Conservation (phyloP, 2,888 invertebrate species). For the Nymphalis urticae region DNA sequence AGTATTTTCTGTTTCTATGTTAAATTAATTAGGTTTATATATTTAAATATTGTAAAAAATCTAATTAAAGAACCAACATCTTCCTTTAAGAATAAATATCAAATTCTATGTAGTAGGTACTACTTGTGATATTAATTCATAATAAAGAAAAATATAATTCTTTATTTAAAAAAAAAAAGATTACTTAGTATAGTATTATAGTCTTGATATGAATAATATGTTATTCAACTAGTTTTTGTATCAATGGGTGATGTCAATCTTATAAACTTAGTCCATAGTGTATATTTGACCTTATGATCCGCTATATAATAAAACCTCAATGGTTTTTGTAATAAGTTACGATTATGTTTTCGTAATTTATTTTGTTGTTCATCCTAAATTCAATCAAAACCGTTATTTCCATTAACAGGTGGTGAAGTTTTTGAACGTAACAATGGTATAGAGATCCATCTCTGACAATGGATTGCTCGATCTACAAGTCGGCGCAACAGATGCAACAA, state of each 20-base stretch:
- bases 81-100: too few relatives aligned
- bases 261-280: not conserved
- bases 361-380: constrained; percentile 35
- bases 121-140: too few relatives aligned
- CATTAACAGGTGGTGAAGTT: constrained; percentile 71
- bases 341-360: constrained; percentile 22
- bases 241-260: not conserved
- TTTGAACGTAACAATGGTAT: constrained; percentile 56
- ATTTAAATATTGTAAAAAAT: too few relatives aligned
- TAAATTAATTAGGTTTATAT: too few relatives aligned
- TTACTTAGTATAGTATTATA: not conserved
- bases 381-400: constrained; percentile 44
- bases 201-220: too few relatives aligned
- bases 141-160: too few relatives aligned
- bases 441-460: constrained; percentile 65
- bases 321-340: not conserved
- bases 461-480: constrained; percentile 59
- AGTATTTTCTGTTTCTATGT: too few relatives aligned
- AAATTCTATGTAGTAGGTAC: too few relatives aligned
- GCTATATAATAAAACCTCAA: not conserved
- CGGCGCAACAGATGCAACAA: constrained; percentile 76
- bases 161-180: not conserved
- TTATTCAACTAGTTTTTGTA: not conserved
- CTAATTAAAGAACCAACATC: too few relatives aligned
- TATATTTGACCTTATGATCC: constrained; percentile 6